Percentiles rank a stretch among this genome's conserved stretches.
phyloP scores from a whole-genome alignment of 2,797 vertebrate species.

The Sibirionetta formosa region DNA sequence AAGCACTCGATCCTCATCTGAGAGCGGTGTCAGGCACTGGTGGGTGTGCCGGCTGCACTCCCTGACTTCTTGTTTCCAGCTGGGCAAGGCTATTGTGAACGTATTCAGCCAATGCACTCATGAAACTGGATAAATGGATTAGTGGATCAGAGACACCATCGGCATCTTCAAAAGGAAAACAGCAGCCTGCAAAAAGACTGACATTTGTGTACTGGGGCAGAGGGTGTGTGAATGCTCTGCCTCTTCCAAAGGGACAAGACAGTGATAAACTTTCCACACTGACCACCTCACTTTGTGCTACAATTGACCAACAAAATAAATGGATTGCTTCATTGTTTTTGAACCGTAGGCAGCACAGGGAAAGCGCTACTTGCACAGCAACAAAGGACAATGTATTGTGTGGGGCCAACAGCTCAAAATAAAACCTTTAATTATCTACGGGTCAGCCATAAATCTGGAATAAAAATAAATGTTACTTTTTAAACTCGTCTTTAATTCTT shows the following conservation, averaged over 20 bases:
- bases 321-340: conserved; percentile 89
- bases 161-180: conserved; percentile 84
- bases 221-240: conserved; percentile 87
- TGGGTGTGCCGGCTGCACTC: conserved; percentile 80
- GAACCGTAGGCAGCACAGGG: conserved; percentile 85
- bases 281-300: conserved; percentile 81
- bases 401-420: conserved; percentile 81
- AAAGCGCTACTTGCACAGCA: conserved; percentile 81
- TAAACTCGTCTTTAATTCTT: conserved; percentile 62
- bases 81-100: conserved; percentile 84
- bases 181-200: conserved; percentile 77
- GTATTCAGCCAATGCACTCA: conserved; percentile 83
- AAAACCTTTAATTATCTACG: conserved; percentile 89
- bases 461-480: conserved; percentile 82
- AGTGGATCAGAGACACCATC: conserved; percentile 87
- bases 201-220: conserved; percentile 85
- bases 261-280: conserved; percentile 92
- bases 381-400: conserved; percentile 87
- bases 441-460: conserved; percentile 87
- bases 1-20: conserved; percentile 71
- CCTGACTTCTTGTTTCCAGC: conserved; percentile 77
- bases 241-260: conserved; percentile 90
- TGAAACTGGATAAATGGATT: conserved; percentile 92
- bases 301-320: conserved; percentile 89
- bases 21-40: conserved; percentile 75